Evolutionary conservation across 2,888 invertebrate genomes (phyloP), one percentile per base, ranked within the genome.

Genomic region (Nemurella pictetii): DNA sequence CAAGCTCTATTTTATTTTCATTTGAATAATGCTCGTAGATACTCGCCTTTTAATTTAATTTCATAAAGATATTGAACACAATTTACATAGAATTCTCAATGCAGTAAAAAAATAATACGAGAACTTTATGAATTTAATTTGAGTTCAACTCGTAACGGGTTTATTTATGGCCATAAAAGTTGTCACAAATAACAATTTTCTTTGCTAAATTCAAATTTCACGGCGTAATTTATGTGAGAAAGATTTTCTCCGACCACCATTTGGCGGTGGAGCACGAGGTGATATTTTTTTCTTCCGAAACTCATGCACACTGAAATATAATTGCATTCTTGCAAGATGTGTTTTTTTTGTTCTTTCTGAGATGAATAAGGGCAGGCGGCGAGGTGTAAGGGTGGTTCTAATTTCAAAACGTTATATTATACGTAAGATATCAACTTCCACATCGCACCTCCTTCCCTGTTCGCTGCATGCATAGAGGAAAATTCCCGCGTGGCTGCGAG

Each of bases 171-270:
- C 7, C 15, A 30, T 82, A 30, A 72, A 55, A 82, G 72, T 20
- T 36, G 36, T 82, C 82, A 82, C 78, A 82, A 82, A 82, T 82
- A 82, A 82, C 82, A 82, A 55, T 82, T 82, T 82, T 82, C 82
- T 82, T 82, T 55, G 36, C 72, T 82, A 55, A 55, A 82, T 82
- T 82, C 82, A 82, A 82, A 82, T 82, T 82, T 82, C 27, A 72
- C 36, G 55, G 20, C 4, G 12, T 27, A 82, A 82, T 82, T 82
- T 82, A 82, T 72, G 29, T 55, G 55, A 35, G 35, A 29, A 72
- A 55, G 72, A 78, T 78, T 78, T 29, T 27, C 30, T 77, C 4
- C 26, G 26, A 25, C 35, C 25, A 81, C 36, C 27, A 35, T n/a
- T 77, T 77, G n/a, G 27, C 29, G 12, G 36, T 36, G 12, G 9